A percentile compares a stretch with the other conserved stretches of the same genome.
These are phyloP conservation scores for Hemibagrus wyckioides DNA, from an alignment of 2,113 vertebrate species.

Conservation along the genomic window DNA sequence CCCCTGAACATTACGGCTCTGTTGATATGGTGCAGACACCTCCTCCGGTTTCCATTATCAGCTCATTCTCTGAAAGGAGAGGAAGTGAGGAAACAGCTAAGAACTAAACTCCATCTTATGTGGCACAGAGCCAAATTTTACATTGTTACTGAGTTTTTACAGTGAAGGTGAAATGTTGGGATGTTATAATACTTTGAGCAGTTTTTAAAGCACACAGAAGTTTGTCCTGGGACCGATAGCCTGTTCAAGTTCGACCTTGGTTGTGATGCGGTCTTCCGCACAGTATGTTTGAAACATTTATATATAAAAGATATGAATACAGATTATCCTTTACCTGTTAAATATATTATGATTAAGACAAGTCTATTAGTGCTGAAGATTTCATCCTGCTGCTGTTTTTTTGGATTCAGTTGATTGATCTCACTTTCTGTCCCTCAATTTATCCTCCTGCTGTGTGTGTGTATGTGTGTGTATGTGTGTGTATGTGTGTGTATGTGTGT, in stretches of 20 bases:
- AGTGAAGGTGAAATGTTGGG: neutral
- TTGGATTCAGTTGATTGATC: neutral
- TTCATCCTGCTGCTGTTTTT: neutral
- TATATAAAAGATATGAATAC: neutral
- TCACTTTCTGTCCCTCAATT: neutral
- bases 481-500: neutral
- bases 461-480: neutral
- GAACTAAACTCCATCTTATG: neutral
- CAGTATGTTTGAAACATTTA: neutral
- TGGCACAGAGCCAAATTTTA: neutral
- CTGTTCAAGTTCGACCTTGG: neutral
- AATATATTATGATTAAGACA: neutral
- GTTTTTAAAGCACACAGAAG: neutral
- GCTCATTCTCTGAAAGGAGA: neutral
- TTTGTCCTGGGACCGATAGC: too few relatives aligned
- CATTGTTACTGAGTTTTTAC: neutral
- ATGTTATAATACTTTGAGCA: neutral
- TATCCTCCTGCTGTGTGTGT: neutral
- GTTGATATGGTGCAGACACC: constrained; percentile 15
- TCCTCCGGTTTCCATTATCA: constrained; percentile 21
- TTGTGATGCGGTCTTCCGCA: neutral
- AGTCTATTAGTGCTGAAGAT: neutral
- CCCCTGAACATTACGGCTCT: constrained; percentile 26
- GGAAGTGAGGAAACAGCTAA: neutral
- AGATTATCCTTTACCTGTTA: neutral